phyloP scores from a whole-genome alignment of 2,888 invertebrate species.

The Zhuqinia jingwanae region DNA sequence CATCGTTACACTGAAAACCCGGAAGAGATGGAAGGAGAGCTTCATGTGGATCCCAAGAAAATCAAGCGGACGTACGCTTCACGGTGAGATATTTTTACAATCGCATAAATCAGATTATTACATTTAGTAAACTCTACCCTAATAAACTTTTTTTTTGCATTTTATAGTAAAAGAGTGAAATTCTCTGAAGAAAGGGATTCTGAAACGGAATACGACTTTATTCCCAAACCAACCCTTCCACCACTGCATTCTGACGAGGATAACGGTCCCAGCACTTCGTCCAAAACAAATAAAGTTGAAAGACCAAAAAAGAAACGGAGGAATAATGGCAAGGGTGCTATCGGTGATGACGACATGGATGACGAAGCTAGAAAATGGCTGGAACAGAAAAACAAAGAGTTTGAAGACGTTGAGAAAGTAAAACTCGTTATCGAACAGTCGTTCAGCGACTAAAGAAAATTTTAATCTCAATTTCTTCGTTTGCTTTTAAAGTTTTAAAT shows the following conservation, averaged over 20 bases:
- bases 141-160: background rate
- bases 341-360: constrained; percentile 48
- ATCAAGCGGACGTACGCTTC: constrained; percentile 57
- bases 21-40: constrained; percentile 45
- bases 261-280: too few species aligned
- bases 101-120: background rate
- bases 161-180: constrained; percentile 50
- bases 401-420: constrained; percentile 71
- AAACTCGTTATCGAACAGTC: constrained; percentile 70
- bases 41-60: constrained; percentile 68
- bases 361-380: constrained; percentile 70
- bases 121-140: background rate
- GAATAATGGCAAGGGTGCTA: background rate
- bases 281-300: background rate
- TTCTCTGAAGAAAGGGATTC: constrained; percentile 53
- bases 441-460: constrained; percentile 35
- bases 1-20: constrained; percentile 63
- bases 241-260: too few species aligned
- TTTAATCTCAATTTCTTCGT: background rate
- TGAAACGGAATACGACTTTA: constrained; percentile 46
- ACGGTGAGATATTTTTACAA: constrained; percentile 35
- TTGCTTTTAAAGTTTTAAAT: background rate
- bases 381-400: constrained; percentile 75
- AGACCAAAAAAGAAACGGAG: constrained; percentile 29
- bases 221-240: background rate